Evolutionary conservation across 2,888 invertebrate species (phyloP), one percentile per base, ranked within the genome.

Genomic region (Spodoptera exigua): DNA sequence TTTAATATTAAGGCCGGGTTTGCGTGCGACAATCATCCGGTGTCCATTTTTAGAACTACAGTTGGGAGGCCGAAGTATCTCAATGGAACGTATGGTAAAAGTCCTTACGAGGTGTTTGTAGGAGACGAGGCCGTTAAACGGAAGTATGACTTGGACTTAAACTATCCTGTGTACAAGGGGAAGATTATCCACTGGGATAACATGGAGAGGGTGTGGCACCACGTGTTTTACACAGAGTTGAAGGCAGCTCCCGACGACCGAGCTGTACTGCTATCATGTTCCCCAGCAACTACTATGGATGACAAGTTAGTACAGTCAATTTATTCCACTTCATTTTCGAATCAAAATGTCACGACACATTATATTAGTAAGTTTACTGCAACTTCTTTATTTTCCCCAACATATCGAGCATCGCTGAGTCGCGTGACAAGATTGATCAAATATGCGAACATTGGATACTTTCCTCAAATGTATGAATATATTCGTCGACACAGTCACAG

Each of bases 141-240:
- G 13, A 60, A 58, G 0, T 77, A 84, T 7, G 89, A 89, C 1
- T 61, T 88, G 21, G 89, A 90, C 3, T 43, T 92, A 0, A 77
- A 43, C 54, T 69, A 67, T 2, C 93, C 93, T 0, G 82, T 93
- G 0, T 72, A 69, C 3, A 76, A 76, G 0, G 92, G 93, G 0
- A 77, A 70, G 11, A 89, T 93, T 7, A 83, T 82, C 0, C 86
- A 92, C 37, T 93, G 93, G 93, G 91, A 93, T 53, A 85, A 93
- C 44, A 91, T 93, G 86, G 93, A 93, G 72, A 79, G 92, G 27
- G 77, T 93, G 18, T 90, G 92, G 89, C 91, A 93, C 52, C 88
- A 92, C 53, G 67, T 88, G 4, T 87, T 87, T 56, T 93, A 93
- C 32, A 84, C 74, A 14, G 92, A 92, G 65, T 74, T 93, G 44